Evolutionary conservation across 2,888 invertebrate species (phyloP).

Genomic region (Dastarcus helophoroides): DNA sequence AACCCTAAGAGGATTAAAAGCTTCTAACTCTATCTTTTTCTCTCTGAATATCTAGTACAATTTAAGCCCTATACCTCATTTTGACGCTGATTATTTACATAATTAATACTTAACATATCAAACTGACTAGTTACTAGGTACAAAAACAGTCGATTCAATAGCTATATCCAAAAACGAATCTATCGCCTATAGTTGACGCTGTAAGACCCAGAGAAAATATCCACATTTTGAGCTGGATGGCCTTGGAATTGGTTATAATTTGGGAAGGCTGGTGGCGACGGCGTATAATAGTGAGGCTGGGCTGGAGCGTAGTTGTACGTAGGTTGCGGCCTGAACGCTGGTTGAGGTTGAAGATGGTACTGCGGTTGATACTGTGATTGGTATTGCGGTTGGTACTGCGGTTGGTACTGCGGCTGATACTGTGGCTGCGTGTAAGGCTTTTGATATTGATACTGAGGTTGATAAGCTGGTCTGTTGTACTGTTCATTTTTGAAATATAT

Average conservation of each 20-base stretch:
- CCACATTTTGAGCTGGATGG: slow-evolving; percentile 63
- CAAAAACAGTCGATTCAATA: too few species aligned
- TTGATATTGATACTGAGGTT: slow-evolving; percentile 16
- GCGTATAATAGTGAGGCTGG: slow-evolving; percentile 21
- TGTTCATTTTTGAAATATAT: slow-evolving; percentile 61
- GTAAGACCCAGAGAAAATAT: slow-evolving; percentile 66
- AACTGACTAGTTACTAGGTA: too few species aligned
- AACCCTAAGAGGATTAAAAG: too few species aligned
- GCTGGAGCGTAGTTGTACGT: slow-evolving; percentile 12
- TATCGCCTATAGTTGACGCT: slow-evolving; percentile 51
- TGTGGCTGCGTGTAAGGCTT: slow-evolving; percentile 36
- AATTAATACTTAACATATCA: too few species aligned
- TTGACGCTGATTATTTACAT: too few species aligned
- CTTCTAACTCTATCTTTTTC: too few species aligned
- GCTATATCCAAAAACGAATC: too few species aligned
- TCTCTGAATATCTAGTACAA: too few species aligned
- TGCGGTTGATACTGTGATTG: slow-evolving; percentile 23
- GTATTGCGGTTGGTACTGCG: slow-evolving; percentile 28
- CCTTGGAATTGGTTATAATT: slow-evolving; percentile 34
- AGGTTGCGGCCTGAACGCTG: slow-evolving; percentile 29
- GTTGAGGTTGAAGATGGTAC: slow-evolving; percentile 27
- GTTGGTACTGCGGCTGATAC: slow-evolving; percentile 32
- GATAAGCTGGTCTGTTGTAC: slow-evolving; percentile 20
- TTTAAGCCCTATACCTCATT: too few species aligned
- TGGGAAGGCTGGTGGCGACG: slow-evolving; percentile 19